phyloP scores from a whole-genome alignment of 1,140 invertebrate genomes.

The Aphidius ervi region DNA sequence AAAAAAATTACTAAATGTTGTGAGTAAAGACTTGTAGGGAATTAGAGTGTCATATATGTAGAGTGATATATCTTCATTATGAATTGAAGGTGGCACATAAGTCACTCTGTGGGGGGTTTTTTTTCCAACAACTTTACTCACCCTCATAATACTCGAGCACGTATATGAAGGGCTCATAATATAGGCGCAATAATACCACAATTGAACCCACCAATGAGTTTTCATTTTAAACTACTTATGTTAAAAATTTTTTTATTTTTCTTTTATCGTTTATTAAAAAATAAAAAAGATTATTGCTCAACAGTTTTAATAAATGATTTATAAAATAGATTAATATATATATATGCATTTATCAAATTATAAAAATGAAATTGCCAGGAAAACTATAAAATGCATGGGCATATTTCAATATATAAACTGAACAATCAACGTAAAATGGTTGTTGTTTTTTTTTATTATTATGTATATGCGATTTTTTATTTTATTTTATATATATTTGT shows the following conservation, averaged over 20 bases:
- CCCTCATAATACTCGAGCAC: constrained; percentile 40
- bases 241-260: not conserved
- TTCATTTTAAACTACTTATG: constrained; percentile 26
- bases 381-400: too few species aligned
- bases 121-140: constrained; percentile 33
- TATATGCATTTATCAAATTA: too few species aligned
- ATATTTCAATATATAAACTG: not conserved
- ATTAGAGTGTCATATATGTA: constrained; percentile 24
- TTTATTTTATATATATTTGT: not conserved
- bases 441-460: not conserved
- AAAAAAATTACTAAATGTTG: constrained; percentile 6
- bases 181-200: constrained; percentile 27
- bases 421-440: constrained; percentile 4
- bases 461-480: constrained; percentile 6
- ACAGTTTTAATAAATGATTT: too few species aligned
- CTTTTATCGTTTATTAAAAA: not conserved
- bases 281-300: too few species aligned
- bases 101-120: constrained; percentile 35
- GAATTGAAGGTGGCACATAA: constrained; percentile 30
- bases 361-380: too few species aligned
- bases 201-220: constrained; percentile 33
- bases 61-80: constrained; percentile 42
- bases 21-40: constrained; percentile 11
- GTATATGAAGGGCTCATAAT: constrained; percentile 31
- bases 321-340: too few species aligned